Conservation (phyloP, 1,140 invertebrate genomes). For the Colletes latitarsis region DNA sequence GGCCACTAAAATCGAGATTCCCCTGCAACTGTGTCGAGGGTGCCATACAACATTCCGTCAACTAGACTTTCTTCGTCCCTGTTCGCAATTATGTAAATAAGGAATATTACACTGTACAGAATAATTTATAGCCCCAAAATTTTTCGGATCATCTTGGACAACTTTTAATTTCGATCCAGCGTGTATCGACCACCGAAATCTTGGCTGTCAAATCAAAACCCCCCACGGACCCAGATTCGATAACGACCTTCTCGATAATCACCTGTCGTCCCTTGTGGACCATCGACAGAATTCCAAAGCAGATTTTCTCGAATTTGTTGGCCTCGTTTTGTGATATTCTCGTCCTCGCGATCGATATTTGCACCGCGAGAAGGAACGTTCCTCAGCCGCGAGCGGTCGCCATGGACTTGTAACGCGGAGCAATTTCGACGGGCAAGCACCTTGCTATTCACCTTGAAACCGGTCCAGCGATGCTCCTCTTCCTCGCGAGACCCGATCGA, state of each 20-base stretch:
- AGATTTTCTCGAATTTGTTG: not conserved
- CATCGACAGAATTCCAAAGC: not conserved
- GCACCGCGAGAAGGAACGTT: conserved; percentile 13
- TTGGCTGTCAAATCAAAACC: no score
- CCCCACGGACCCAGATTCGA: not conserved
- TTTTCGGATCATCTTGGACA: no score
- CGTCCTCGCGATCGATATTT: conserved; percentile 3
- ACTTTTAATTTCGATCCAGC: no score
- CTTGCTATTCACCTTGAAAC: conserved; percentile 68
- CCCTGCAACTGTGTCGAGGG: no score
- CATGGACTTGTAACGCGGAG: conserved; percentile 49
- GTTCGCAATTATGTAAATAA: no score
- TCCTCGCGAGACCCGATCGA: conserved; percentile 42
- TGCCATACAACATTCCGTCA: no score
- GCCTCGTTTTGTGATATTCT: conserved; percentile 21
- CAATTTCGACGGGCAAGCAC: conserved; percentile 58
- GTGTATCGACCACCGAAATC: no score
- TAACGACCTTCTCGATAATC: not conserved
- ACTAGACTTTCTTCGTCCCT: no score
- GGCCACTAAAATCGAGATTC: no score
- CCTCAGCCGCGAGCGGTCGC: conserved; percentile 10
- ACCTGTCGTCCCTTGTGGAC: not conserved
- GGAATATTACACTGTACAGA: no score
- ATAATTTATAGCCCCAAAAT: no score
- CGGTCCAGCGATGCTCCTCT: conserved; percentile 55